phyloP scores from a whole-genome alignment of 1,140 invertebrate genomes.

The Aphidius ervi region DNA sequence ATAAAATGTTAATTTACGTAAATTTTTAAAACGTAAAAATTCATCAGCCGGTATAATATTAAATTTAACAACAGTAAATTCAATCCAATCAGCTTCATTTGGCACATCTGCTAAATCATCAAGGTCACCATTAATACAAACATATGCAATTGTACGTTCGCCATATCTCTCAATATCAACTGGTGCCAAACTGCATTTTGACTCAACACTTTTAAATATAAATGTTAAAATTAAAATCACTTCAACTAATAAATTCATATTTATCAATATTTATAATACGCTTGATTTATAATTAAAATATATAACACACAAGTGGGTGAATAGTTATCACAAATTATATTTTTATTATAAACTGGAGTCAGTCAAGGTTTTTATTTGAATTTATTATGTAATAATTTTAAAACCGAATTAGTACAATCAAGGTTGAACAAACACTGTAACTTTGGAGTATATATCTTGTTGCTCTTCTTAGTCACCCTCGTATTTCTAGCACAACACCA shows the following conservation, averaged over 20 bases:
- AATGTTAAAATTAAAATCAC: conserved; percentile 11
- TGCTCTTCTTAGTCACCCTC: conserved; percentile 13
- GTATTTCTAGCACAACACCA: conserved; percentile 13
- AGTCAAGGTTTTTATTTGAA: too few species aligned
- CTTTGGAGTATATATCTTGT: neutral
- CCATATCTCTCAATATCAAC: conserved; percentile 21
- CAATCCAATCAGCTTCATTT: conserved; percentile 36
- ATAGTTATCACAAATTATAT: neutral
- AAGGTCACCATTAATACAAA: conserved; percentile 33
- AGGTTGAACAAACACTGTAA: conserved; percentile 8
- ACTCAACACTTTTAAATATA: conserved; percentile 15
- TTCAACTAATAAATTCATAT: conserved; percentile 12
- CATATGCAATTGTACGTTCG: conserved; percentile 35
- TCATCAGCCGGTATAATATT: conserved; percentile 27
- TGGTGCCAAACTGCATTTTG: conserved; percentile 33
- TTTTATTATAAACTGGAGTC: neutral
- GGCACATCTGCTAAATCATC: conserved; percentile 31
- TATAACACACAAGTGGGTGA: neutral
- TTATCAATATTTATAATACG: conserved; percentile 9
- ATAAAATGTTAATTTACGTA: conserved; percentile 33
- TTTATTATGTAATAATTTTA: conserved; percentile 14
- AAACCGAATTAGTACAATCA: conserved; percentile 26
- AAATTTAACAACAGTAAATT: conserved; percentile 37
- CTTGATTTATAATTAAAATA: neutral
- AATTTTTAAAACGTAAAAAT: conserved; percentile 29